Percentiles rank a stretch among this genome's conserved stretches.
These are phyloP conservation scores for fruit fly (Drosophila melanogaster) DNA, from an alignment of 1,140 invertebrate species.

Conservation along the genomic window DNA sequence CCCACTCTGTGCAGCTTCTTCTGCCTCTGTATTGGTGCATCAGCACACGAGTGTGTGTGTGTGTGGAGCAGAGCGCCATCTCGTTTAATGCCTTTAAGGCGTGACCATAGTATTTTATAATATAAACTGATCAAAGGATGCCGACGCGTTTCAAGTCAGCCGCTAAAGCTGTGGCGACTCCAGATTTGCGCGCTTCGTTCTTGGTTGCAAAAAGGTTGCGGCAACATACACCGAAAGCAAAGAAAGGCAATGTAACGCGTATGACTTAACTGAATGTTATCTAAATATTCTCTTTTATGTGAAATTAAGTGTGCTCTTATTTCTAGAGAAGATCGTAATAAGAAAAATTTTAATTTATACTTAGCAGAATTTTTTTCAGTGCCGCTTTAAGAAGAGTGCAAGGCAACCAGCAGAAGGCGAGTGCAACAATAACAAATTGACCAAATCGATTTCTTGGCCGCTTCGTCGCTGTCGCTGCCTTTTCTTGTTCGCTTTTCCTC, in stretches of 20 bases:
- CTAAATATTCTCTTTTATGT: too few relatives aligned
- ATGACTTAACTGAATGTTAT: background rate
- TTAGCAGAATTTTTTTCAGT: slow-evolving; percentile 1
- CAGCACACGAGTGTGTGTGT: slow-evolving; percentile 39
- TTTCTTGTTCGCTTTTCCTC: slow-evolving; percentile 55
- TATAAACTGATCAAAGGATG: slow-evolving; percentile 84
- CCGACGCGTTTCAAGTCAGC: slow-evolving; percentile 82
- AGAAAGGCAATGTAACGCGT: background rate
- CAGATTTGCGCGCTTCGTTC: slow-evolving; percentile 75
- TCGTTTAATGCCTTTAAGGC: slow-evolving; percentile 85
- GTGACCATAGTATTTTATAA: slow-evolving; percentile 85
- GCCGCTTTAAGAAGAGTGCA: slow-evolving; percentile 6
- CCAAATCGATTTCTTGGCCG: slow-evolving; percentile 78
- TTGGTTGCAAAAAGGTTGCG: slow-evolving; percentile 49
- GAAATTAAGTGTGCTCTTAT: background rate
- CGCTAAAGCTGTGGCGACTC: slow-evolving; percentile 71
- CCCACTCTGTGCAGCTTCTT: slow-evolving; percentile 31
- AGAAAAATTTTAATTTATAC: background rate
- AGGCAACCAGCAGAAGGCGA: slow-evolving; percentile 32
- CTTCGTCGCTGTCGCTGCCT: slow-evolving; percentile 36
- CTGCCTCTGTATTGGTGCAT: slow-evolving; percentile 11
- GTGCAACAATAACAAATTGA: slow-evolving; percentile 82
- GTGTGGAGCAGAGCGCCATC: slow-evolving; percentile 82
- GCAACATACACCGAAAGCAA: slow-evolving; percentile 3
- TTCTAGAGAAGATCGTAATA: background rate